phyloP scores from a whole-genome alignment of 2,113 vertebrate genomes.

The Scartelaos histophorus region DNA sequence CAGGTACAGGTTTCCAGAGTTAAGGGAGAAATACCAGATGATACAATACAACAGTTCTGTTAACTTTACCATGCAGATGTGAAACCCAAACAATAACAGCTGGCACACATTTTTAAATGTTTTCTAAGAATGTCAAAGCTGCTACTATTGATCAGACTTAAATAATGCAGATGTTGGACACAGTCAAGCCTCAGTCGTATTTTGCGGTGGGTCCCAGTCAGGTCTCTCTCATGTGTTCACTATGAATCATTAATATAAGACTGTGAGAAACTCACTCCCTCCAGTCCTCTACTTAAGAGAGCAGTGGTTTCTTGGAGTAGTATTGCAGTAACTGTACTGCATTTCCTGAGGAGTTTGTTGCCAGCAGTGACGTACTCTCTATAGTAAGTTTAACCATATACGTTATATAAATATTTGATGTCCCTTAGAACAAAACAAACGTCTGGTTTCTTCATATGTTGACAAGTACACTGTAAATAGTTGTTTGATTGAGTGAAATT shows the following conservation, averaged over 20 bases:
- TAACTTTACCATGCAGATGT: too few species aligned
- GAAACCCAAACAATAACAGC: not conserved
- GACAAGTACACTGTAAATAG: too few species aligned
- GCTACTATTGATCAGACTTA: not conserved
- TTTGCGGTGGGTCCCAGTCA: not conserved
- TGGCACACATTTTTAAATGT: not conserved
- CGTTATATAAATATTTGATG: slow-evolving; percentile 56
- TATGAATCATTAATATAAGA: not conserved
- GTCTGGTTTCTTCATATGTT: not conserved
- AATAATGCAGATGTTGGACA: not conserved
- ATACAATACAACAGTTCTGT: too few species aligned
- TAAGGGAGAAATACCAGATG: too few species aligned
- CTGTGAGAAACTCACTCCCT: not conserved
- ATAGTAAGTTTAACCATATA: slow-evolving; percentile 32
- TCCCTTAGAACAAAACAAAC: not conserved
- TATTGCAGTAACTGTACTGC: not conserved
- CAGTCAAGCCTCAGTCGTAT: not conserved
- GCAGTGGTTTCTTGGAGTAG: not conserved
- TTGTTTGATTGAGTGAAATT: too few species aligned
- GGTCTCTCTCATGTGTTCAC: not conserved
- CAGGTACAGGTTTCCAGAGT: too few species aligned
- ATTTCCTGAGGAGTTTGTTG: slow-evolving; percentile 25
- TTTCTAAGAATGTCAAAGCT: slow-evolving; percentile 24
- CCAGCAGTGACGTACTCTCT: slow-evolving; percentile 14
- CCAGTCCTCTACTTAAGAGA: not conserved